These are phyloP conservation scores for Dicyrtoma fusca DNA, from an alignment of 2,888 invertebrate genomes.

Conservation along the genomic window DNA sequence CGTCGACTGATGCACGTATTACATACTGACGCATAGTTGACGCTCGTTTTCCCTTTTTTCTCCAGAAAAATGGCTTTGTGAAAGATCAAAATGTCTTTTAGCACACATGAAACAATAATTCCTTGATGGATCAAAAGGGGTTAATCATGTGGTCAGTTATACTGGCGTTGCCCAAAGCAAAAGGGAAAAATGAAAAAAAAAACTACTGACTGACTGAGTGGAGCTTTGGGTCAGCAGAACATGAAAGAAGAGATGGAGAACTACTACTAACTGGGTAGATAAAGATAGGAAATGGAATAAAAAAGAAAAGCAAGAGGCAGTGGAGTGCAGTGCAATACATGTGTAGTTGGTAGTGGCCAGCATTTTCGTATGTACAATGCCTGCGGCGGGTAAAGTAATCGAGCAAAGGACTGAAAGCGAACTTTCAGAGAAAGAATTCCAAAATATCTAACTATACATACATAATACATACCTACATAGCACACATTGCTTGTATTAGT, in stretches of 20 bases:
- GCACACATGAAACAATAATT: slow-evolving; percentile 24
- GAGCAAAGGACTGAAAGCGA: no score
- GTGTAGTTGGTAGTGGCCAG: no score
- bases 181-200: not conserved
- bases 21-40: not conserved
- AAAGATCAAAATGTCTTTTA: not conserved
- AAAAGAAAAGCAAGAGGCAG: no score
- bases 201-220: slow-evolving; percentile 21
- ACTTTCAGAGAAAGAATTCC: no score
- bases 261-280: not conserved
- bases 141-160: slow-evolving; percentile 24
- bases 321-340: no score
- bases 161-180: not conserved
- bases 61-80: not conserved
- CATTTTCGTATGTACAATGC: slow-evolving; percentile 12
- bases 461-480: no score
- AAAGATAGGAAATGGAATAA: no score
- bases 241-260: slow-evolving; percentile 10
- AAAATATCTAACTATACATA: no score
- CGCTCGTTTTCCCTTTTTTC: slow-evolving; percentile 7
- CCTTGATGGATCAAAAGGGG: slow-evolving; percentile 24
- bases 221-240: not conserved
- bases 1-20: not conserved
- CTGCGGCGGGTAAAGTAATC: slow-evolving; percentile 30
- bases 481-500: no score